phyloP scores from a whole-genome alignment of 1,140 invertebrate genomes.

The Trichonephila clavata region DNA sequence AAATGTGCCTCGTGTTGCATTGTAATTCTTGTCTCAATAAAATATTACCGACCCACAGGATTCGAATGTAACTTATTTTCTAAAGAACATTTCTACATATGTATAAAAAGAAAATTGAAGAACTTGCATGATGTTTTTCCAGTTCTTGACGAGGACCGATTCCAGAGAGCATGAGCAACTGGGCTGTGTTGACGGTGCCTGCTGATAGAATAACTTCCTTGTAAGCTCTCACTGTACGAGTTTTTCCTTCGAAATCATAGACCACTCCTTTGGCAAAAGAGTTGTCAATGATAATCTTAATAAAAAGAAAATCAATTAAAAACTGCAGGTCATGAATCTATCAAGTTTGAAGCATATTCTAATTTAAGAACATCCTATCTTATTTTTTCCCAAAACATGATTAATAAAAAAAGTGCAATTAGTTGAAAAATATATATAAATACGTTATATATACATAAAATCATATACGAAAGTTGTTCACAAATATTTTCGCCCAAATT shows the following conservation, averaged over 20 bases:
- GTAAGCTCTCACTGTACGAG: constrained; percentile 62
- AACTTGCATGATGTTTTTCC: constrained; percentile 43
- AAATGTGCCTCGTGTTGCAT: too few relatives aligned
- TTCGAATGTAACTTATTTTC: background rate
- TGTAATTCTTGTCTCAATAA: background rate
- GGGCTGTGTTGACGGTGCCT: constrained; percentile 64
- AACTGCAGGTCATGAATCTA: too few relatives aligned
- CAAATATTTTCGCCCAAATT: background rate
- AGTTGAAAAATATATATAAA: background rate
- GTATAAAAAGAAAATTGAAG: background rate
- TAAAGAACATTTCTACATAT: background rate
- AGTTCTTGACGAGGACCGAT: constrained; percentile 80
- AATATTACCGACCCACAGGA: background rate
- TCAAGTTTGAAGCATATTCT: background rate
- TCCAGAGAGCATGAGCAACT: constrained; percentile 81
- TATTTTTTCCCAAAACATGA: background rate
- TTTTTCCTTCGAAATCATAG: background rate
- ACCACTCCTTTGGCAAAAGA: background rate
- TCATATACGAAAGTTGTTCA: background rate
- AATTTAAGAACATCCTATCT: background rate
- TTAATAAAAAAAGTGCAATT: background rate
- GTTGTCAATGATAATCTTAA: constrained; percentile 49
- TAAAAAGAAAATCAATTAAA: background rate
- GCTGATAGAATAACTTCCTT: constrained; percentile 73
- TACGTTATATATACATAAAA: too few relatives aligned